Evolutionary conservation across 1,140 invertebrate genomes (phyloP), one percentile per base, ranked within the genome.

Genomic region (Camponotus pennsylvanicus): DNA sequence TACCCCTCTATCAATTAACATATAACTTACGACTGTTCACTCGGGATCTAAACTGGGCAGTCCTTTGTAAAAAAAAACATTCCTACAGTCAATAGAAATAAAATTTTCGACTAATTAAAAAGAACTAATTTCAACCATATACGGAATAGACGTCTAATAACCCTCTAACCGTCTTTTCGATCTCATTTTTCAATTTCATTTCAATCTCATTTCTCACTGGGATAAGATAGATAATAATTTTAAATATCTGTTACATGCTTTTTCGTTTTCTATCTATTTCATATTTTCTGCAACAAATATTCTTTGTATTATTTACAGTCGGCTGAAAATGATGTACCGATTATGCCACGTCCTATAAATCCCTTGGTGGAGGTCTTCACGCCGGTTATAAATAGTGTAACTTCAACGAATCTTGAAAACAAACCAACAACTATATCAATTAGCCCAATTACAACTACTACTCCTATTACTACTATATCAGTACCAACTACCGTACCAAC

Each of bases 301-400:
- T 42, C 7, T 61, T 32, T 27, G 6, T 45, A 37, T 42, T 32
- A 79, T 78, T 91, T 88, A 67, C 73, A 95, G 66, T 82, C 89
- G 8, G 89, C 76, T n/a, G 82, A 90, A 18, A 77, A 85, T 45
- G 94, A 87, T 66, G 71, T 85, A 1, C 67, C 88, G 15, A 87
- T 90, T 45, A 86, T 85, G 76, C 34, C 88, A 18, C 85, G 88
- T 7, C 91, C 94, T 15, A 32, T 93, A 57, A 93, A 86, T 85
- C 91, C 93, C 9, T 91, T 92, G n/a, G 89, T 91, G 27, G 92
- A 94, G 67, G 71, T 94, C n/a, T 94, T 94, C 83, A 92, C 90
- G 49, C 94, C 94, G 7, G 55, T 87, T 63, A 85, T 91, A 4
- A 91, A 37, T 15, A 40, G 13, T 13, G 27, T 32, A 32, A 78